Percentiles rank a stretch among this genome's conserved stretches.
These are phyloP conservation scores for Acropora tenuis DNA, from an alignment of 64 coral and sea anemone species.

Conservation along the genomic window DNA sequence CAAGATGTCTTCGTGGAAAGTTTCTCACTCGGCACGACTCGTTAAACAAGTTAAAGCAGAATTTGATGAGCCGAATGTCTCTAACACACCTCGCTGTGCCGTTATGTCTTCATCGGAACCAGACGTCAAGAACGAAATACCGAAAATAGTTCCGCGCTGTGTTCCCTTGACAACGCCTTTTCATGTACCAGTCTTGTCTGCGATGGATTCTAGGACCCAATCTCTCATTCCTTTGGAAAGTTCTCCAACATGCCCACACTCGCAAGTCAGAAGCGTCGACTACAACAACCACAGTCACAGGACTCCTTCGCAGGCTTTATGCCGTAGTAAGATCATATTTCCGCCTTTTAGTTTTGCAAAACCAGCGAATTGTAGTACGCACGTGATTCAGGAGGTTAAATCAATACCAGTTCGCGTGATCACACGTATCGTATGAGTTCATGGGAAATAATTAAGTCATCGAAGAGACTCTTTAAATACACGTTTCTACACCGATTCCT, in stretches of 20 bases:
- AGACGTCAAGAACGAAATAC: neutral
- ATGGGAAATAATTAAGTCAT: neutral
- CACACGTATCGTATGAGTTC: conserved; percentile 10
- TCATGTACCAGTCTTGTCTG: neutral
- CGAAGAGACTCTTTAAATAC: too few relatives aligned
- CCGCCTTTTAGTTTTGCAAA: conserved; percentile 8
- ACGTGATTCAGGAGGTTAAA: neutral
- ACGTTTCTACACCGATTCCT: too few relatives aligned
- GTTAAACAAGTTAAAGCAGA: neutral
- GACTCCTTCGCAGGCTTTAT: neutral
- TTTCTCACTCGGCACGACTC: neutral
- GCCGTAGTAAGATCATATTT: conserved; percentile 38
- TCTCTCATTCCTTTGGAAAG: neutral
- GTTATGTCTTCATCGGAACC: neutral
- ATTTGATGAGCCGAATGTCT: neutral
- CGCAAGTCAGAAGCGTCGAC: neutral
- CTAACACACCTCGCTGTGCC: neutral
- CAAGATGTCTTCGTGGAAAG: neutral
- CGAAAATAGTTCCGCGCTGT: neutral
- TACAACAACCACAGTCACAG: neutral
- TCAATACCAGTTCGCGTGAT: conserved; percentile 3
- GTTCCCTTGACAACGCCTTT: neutral
- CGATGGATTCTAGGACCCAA: neutral
- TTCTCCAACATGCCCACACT: neutral
- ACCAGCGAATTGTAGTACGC: neutral